These are phyloP conservation scores for Lagopus leucura DNA, from an alignment of 2,113 vertebrate species.

Conservation along the genomic window DNA sequence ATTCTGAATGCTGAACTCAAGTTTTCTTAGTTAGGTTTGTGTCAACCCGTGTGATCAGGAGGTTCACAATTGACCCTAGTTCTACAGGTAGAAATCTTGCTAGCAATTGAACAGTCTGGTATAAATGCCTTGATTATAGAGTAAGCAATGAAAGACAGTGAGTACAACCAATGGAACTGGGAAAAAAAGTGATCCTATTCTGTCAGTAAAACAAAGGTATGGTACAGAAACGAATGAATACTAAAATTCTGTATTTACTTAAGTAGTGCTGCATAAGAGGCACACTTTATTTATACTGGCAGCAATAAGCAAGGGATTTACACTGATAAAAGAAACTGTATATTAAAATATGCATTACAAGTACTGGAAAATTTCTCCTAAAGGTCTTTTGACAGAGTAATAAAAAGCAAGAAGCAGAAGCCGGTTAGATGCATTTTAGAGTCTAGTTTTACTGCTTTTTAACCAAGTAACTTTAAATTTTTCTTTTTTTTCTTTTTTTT, in stretches of 20 bases:
- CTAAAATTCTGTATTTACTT: not conserved
- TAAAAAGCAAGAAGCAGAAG: not conserved
- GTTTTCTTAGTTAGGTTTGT: not conserved
- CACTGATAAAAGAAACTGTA: not conserved
- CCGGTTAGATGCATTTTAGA: not conserved
- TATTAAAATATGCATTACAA: not conserved
- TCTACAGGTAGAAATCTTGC: not conserved
- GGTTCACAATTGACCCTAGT: not conserved
- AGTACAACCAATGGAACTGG: not conserved
- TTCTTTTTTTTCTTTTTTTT: not conserved
- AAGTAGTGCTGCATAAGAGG: not conserved
- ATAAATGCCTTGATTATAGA: not conserved
- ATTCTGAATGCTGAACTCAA: not conserved
- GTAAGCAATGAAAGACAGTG: not conserved
- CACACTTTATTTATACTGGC: not conserved
- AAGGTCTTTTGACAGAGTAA: not conserved
- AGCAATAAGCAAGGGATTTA: not conserved
- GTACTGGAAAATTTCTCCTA: not conserved
- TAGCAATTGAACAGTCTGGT: not conserved
- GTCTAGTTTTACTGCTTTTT: not conserved
- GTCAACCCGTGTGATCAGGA: not conserved
- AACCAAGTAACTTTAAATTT: not conserved
- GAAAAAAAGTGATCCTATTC: not conserved
- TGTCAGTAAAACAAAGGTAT: not conserved
- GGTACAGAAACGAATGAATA: not conserved